Evolutionary conservation across 2,888 invertebrate species (phyloP), one percentile per base, ranked within the genome.

Genomic region (Trachelus iudaicus): DNA sequence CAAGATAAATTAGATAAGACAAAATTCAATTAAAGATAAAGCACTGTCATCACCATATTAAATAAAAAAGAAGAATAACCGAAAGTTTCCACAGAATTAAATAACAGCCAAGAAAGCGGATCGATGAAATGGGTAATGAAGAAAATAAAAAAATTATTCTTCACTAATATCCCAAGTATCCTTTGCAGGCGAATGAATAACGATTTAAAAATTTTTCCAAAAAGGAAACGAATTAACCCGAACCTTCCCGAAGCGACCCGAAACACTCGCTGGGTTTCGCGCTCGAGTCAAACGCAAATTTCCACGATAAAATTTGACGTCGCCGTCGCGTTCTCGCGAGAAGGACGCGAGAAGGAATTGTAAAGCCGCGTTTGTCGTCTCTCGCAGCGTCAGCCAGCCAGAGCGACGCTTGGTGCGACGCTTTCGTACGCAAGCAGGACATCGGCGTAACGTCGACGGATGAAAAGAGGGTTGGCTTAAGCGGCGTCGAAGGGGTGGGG

Each of bases 391-490:
- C 71, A 71, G 71, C 71, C 33, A 31, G 71, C 71, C 71, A 71
- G 31, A 71, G 71, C 56, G 56, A 56, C 56, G 56, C 56, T 56
- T 9, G 56, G 6, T 23, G 56, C 56, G 56, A 56, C 56, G 56
- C 56, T 23, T 56, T 56, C 56, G 56, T 56, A 56, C 56, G 56
- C 56, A 56, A 23, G 56, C 56, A 56, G 56, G 56, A 56, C 56
- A 56, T 56, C 56, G 56, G 86, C 87, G 86, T 56, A 86, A 87
- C 87, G 85, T 83, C 81, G 79, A 77, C 76, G 84, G 81, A 82
- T 81, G 85, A 76, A 84, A 80, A 84, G 85, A 85, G 85, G 88
- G 88, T 84, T 86, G 83, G 77, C 77, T 83, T 77, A 76, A 81
- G 77, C 80, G 83, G 76, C 73, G 78, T 74, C 71, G 78, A 79